Evolutionary conservation across 2,797 vertebrate genomes (phyloP), one percentile per base, ranked within the genome.

Genomic region (Chelmon rostratus): DNA sequence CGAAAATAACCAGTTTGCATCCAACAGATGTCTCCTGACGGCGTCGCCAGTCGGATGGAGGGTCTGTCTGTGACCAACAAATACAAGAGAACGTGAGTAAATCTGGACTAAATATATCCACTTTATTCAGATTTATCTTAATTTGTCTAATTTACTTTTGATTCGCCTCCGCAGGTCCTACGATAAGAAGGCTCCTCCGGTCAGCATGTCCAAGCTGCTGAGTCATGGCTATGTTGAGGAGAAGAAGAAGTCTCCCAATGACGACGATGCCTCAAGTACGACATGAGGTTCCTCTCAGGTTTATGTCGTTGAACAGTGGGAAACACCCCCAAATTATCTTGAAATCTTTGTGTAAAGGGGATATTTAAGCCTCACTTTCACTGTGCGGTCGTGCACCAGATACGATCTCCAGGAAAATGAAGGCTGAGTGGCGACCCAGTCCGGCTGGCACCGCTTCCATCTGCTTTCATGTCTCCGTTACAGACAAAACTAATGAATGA

Each of bases 181-280:
- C n/a, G 94, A 94, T 52, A 96, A 96, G 92, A 95, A 94, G 79
- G 61, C 86, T 19, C 76, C 73, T 10, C 94, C 94, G 0, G 94
- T 96, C 83, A 95, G 92, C 94, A 96, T 96, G 96, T 89, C 94
- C 81, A 96, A 94, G 87, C 94, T 96, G 88, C 91, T 96, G 89
- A 96, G 95, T 89, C 95, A 96, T 12, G 95, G 95, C 28, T 96
- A 96, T 11, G 72, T 94, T 25, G 95, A 94, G 89, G 88, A 91
- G 0, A 90, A 95, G 54, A 93, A 93, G 77, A 94, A 94, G 86
- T 93, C 93, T 44, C 81, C 90, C n/a, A 91, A 90, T 19, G 95
- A 96, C 0, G 94, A 95, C 18, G 94, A 96, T 35, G 12, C 90
- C 57, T 96, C 95, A 91, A 96, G 96, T 96, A 93, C 4, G 86